Base-by-base conservation (phyloP, 2,888 invertebrate genomes). In the Stegana nigrithorax region DNA sequence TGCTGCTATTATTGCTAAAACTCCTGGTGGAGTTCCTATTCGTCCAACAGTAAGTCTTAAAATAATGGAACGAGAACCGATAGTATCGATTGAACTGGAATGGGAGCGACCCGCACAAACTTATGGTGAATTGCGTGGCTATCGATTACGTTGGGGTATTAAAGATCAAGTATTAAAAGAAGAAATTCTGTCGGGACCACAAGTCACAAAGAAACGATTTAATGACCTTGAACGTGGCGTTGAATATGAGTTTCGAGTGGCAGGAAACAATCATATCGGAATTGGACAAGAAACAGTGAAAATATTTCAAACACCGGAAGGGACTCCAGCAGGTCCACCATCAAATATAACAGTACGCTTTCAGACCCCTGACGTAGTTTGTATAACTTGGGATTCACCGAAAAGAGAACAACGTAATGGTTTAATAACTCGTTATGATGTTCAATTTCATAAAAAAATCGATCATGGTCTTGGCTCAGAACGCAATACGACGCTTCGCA, bases 241-340 rank as follows among this genome's bases (percentile, higher is more conserved):
- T 0, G 93, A 94, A 74, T 99, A 99, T 86, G 98, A 98, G 86
- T 97, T 98, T 84, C 89, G 97, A 68, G 91, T 99, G n/a, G 93
- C 97, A 10, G 99, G 97, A 5, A 93, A 92, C 84, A 99, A 99
- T 86, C 91, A 93, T 72, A 94, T 98, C 59, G 98, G 98, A 60
- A 92, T 92, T 76, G 98, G 98, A 6, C 96, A 97, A 84, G 97
- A 98, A 83, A 93, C 94, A 1, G 93, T 97, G 1, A 93, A 93
- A 81, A 93, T 92, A 77, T 92, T 96, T 87, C 90, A 92, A 60
- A 98, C 98, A 0, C 98, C 98, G 0, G 98, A 98, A 87, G 98
- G 97, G 10, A 91, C 92, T 2, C 96, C 97, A 0, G 91, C 93
- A 19, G 95, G 95, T 8, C 92, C 96, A 0, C 95, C 96, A 0